These are phyloP conservation scores for Osmerus mordax DNA, from an alignment of 2,113 vertebrate genomes.

Conservation along the genomic window DNA sequence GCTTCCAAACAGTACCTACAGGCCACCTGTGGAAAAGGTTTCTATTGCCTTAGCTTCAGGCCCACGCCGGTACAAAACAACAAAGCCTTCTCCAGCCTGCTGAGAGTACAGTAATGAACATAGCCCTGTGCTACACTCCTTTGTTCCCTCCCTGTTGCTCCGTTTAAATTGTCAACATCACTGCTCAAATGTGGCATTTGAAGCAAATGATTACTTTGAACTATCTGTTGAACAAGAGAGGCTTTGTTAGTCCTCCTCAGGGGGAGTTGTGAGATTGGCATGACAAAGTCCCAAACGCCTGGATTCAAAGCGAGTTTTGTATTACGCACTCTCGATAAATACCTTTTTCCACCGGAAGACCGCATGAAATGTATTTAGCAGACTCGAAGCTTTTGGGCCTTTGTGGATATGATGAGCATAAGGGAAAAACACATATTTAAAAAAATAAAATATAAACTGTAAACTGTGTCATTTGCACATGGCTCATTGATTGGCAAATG, in stretches of 20 bases:
- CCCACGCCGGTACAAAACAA: constrained; percentile 13
- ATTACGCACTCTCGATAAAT: constrained; percentile 31
- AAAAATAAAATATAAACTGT: neutral
- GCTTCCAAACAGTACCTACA: constrained; percentile 29
- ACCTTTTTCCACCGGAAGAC: constrained; percentile 25
- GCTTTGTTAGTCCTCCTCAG: constrained; percentile 29
- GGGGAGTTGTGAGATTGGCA: constrained; percentile 24
- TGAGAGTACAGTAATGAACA: constrained; percentile 28
- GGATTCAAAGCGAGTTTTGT: constrained; percentile 36
- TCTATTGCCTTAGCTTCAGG: neutral
- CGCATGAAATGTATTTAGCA: constrained; percentile 21
- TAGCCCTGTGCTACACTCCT: constrained; percentile 16
- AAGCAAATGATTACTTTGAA: constrained; percentile 50
- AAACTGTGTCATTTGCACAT: constrained; percentile 20
- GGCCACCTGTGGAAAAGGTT: constrained; percentile 52
- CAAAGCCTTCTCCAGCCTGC: constrained; percentile 13
- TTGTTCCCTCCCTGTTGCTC: constrained; percentile 23
- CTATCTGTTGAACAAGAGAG: constrained; percentile 42
- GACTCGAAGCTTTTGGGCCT: neutral
- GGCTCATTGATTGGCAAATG: neutral
- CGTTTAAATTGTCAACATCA: constrained; percentile 36
- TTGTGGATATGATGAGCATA: neutral
- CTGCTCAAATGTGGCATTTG: constrained; percentile 38
- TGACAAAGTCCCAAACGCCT: constrained; percentile 27
- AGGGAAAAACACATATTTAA: no score